Evolutionary conservation across 2,888 invertebrate species (phyloP).

Genomic region (Scaptomyza caliginosa): DNA sequence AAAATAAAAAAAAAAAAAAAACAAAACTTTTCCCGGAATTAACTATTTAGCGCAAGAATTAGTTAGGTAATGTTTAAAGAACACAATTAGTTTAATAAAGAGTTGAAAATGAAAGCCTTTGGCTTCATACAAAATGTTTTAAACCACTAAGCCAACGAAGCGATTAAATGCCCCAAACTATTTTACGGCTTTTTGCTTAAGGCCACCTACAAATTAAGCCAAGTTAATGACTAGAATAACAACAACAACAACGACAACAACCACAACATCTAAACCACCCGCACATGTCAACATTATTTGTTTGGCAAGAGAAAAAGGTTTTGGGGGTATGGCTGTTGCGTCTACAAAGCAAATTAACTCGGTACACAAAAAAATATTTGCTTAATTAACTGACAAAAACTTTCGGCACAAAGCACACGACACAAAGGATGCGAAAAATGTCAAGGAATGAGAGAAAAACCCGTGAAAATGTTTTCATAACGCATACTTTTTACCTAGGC

Average conservation of each 20-base stretch:
- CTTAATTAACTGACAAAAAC: conserved; percentile 78
- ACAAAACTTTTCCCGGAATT: too few relatives aligned
- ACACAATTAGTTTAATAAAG: too few relatives aligned
- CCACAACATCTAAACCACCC: conserved; percentile 41
- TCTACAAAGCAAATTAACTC: conserved; percentile 63
- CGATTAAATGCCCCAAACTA: conserved; percentile 48
- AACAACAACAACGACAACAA: conserved; percentile 32
- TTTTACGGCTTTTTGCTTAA: conserved; percentile 25
- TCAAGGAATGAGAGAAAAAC: conserved; percentile 3
- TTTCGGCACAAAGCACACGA: conserved; percentile 54
- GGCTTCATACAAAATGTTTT: conserved; percentile 1
- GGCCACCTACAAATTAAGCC: conserved; percentile 55
- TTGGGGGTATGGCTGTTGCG: conserved; percentile 21
- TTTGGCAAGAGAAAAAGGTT: neutral
- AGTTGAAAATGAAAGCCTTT: conserved; percentile 13
- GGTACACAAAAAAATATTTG: conserved; percentile 73
- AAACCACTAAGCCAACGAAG: conserved; percentile 21
- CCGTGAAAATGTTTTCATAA: conserved; percentile 67
- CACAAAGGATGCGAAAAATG: conserved; percentile 41
- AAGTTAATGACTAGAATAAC: conserved; percentile 50
- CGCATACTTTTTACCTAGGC: conserved; percentile 65
- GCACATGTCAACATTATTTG: conserved; percentile 57
- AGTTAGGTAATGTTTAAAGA: too few relatives aligned
- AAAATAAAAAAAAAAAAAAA: too few relatives aligned
- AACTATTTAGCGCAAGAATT: too few relatives aligned